These are phyloP conservation scores for Premnoplex brunnescens DNA, from an alignment of 2,797 vertebrate genomes.

Conservation along the genomic window DNA sequence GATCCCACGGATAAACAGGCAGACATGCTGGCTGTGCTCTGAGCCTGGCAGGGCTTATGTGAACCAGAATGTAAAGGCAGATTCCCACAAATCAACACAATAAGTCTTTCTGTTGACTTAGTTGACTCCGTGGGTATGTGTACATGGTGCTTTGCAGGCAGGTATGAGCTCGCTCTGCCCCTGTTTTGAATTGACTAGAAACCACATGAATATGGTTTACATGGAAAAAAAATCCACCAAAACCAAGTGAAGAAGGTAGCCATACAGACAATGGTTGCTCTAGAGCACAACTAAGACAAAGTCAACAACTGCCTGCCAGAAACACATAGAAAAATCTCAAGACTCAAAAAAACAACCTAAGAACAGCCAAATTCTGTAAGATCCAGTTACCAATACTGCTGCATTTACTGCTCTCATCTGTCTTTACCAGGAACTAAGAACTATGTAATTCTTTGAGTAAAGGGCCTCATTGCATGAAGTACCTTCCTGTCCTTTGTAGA, in stretches of 20 bases:
- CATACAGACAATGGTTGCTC: not conserved
- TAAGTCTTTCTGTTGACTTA: not conserved
- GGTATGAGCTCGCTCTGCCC: not conserved
- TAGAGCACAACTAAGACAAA: not conserved
- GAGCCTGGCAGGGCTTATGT: accelerated
- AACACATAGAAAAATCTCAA: not conserved
- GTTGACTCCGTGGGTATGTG: not conserved
- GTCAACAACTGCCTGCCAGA: not conserved
- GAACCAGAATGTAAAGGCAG: not conserved
- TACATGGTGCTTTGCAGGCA: not conserved
- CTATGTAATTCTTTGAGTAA: not conserved
- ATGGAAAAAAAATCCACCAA: not conserved
- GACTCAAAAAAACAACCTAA: not conserved
- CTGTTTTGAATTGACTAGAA: not conserved
- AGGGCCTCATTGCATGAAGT: not conserved
- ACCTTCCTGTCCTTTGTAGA: not conserved
- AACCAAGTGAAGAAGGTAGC: not conserved
- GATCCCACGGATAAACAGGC: not conserved
- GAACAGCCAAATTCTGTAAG: not conserved
- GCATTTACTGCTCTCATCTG: not conserved
- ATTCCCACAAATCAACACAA: not conserved
- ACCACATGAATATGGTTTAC: not conserved
- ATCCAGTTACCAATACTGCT: not conserved
- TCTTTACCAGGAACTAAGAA: not conserved
- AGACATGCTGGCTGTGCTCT: accelerated